Conservation (phyloP, 64 coral and sea anemone species). For the Astreopora myriophthalma region DNA sequence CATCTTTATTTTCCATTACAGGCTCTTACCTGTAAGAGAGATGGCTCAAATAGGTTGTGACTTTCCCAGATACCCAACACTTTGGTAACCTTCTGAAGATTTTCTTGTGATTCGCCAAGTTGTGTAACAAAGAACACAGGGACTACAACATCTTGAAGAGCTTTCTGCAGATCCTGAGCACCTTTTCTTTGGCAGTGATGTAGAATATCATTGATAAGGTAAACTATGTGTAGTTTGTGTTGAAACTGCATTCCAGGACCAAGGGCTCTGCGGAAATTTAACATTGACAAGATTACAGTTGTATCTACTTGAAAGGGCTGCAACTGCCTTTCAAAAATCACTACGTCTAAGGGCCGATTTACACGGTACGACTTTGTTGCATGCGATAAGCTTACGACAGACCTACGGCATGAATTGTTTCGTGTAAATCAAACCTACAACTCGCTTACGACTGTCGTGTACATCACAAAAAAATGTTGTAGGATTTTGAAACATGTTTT, state of each 20-base stretch:
- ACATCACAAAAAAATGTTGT: too few relatives aligned
- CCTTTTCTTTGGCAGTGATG: constrained; percentile 86
- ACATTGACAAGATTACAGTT: too few relatives aligned
- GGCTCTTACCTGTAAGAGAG: constrained; percentile 60
- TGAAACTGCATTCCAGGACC: constrained; percentile 83
- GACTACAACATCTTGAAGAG: constrained; percentile 83
- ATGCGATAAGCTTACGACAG: too few relatives aligned
- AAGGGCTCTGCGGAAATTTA: constrained; percentile 48
- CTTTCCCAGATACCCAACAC: constrained; percentile 96
- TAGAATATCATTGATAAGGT: constrained; percentile 88
- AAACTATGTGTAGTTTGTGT: constrained; percentile 95
- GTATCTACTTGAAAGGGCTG: too few relatives aligned
- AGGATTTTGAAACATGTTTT: too few relatives aligned
- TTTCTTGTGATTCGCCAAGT: constrained; percentile 78
- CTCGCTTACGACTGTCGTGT: too few relatives aligned
- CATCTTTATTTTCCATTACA: too few relatives aligned
- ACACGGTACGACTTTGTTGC: too few relatives aligned
- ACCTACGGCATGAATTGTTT: too few relatives aligned
- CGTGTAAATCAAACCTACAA: too few relatives aligned
- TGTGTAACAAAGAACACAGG: constrained; percentile 85
- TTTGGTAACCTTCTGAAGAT: constrained; percentile 83
- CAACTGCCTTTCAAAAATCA: too few relatives aligned
- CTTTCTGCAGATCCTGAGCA: constrained; percentile 63
- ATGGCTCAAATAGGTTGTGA: constrained; percentile 84
- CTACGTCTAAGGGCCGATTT: too few relatives aligned